These are phyloP conservation scores for Ataeniobius toweri DNA, from an alignment of 2,797 vertebrate genomes.

Conservation along the genomic window DNA sequence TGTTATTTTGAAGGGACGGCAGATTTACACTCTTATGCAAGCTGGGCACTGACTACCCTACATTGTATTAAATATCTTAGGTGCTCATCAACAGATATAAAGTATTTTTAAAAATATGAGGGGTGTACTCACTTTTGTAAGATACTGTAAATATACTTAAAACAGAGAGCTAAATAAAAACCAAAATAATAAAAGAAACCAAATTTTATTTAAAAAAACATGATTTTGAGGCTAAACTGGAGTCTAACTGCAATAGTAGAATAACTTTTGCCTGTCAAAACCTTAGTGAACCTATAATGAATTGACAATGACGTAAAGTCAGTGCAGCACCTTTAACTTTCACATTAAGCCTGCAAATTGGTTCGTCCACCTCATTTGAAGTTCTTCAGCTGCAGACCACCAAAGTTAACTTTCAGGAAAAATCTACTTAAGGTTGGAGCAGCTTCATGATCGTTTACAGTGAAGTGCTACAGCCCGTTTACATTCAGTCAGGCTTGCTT, in stretches of 20 bases:
- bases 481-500: not conserved
- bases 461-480: constrained; percentile 13
- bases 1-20: too few relatives aligned
- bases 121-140: too few relatives aligned
- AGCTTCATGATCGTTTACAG: not conserved
- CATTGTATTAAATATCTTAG: too few relatives aligned
- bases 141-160: not conserved
- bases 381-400: not conserved
- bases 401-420: not conserved
- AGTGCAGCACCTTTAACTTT: not conserved
- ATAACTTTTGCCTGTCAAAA: not conserved
- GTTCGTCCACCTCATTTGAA: not conserved
- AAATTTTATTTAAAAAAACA: constrained; percentile 1
- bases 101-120: too few relatives aligned
- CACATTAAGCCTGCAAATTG: not conserved
- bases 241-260: not conserved
- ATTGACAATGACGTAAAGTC: not conserved
- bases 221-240: not conserved
- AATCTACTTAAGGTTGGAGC: not conserved
- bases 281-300: not conserved
- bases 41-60: too few relatives aligned
- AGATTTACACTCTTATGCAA: too few relatives aligned
- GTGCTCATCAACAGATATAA: too few relatives aligned
- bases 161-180: not conserved
- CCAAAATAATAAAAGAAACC: not conserved